Conservation (phyloP, 2,113 vertebrate species). For the Ameiurus melas region DNA sequence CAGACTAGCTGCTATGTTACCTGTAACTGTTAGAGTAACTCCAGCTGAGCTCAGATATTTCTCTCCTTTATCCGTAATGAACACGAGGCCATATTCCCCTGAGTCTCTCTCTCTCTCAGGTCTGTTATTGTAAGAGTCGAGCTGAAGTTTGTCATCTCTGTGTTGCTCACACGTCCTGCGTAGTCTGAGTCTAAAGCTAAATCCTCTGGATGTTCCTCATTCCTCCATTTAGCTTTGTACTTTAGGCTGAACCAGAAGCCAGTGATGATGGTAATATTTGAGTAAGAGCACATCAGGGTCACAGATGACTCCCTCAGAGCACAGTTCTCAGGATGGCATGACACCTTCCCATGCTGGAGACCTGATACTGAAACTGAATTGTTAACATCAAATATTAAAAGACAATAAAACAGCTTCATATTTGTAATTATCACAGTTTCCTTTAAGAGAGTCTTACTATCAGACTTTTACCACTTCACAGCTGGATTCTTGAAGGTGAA, state of each 20-base stretch:
- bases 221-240: slow-evolving; percentile 42
- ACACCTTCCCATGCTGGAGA: background rate
- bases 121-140: no score
- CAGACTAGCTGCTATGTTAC: slow-evolving; percentile 11
- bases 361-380: background rate
- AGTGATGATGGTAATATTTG: background rate
- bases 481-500: no score
- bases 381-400: background rate
- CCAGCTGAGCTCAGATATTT: slow-evolving; percentile 1
- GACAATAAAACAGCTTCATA: no score
- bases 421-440: no score
- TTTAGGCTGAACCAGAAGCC: slow-evolving; percentile 42
- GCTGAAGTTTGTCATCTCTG: background rate
- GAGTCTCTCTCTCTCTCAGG: slow-evolving; percentile 45
- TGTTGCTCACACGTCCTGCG: slow-evolving; percentile 33
- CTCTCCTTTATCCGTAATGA: slow-evolving; percentile 32
- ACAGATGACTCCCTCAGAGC: slow-evolving; percentile 26
- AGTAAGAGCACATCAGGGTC: slow-evolving; percentile 17
- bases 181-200: slow-evolving; percentile 46
- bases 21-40: slow-evolving; percentile 33
- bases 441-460: no score
- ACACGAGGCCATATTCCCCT: slow-evolving; percentile 47
- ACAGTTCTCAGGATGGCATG: background rate
- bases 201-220: slow-evolving; percentile 35
- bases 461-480: no score